These are phyloP conservation scores for Ridgeia piscesae DNA, from an alignment of 1,140 invertebrate species.

Conservation along the genomic window DNA sequence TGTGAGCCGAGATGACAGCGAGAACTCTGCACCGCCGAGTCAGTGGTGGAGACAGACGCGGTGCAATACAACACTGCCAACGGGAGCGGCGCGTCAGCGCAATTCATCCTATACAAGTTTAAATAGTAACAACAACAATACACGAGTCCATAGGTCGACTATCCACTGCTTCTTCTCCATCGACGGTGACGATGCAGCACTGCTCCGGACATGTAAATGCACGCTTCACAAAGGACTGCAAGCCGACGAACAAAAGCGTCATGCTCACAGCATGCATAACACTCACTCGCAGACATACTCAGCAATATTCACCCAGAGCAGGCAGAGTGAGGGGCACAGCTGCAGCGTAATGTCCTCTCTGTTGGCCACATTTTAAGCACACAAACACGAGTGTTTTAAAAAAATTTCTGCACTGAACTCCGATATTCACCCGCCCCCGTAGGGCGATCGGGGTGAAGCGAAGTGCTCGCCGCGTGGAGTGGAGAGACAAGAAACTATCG, in stretches of 20 bases:
- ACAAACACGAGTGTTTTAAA: neutral
- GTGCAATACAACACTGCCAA: neutral
- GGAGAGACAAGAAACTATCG: neutral
- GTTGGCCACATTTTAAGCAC: neutral
- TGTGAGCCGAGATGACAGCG: neutral
- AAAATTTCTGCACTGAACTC: neutral
- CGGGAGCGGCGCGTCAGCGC: neutral
- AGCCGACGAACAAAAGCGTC: neutral
- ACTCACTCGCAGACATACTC: neutral
- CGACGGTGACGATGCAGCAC: neutral
- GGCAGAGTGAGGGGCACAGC: neutral
- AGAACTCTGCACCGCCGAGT: neutral
- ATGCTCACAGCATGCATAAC: neutral
- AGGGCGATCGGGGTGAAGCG: too few relatives aligned
- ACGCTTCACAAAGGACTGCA: neutral
- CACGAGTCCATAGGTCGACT: neutral
- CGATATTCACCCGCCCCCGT: neutral
- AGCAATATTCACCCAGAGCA: neutral
- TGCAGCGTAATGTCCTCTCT: neutral
- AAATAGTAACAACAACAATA: slow-evolving; percentile 6
- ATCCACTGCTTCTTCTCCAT: neutral
- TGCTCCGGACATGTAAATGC: neutral
- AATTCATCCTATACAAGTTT: slow-evolving; percentile 6
- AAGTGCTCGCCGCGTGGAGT: neutral
- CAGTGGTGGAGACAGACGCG: neutral